These are phyloP conservation scores for Parapsyche elsis DNA, from an alignment of 1,140 invertebrate genomes.

Conservation along the genomic window DNA sequence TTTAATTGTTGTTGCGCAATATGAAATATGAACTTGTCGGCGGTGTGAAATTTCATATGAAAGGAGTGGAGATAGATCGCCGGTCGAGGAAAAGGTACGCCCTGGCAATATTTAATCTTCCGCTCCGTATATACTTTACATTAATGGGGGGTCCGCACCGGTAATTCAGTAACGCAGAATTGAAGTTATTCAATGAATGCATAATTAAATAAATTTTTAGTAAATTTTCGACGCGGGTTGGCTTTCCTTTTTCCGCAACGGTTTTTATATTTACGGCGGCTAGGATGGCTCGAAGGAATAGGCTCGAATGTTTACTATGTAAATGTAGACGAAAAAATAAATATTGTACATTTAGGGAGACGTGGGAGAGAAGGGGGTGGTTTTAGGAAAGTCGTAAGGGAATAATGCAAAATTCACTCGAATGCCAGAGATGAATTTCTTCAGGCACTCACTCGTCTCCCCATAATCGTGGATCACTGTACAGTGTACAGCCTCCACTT, in stretches of 20 bases:
- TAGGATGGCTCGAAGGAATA: not conserved
- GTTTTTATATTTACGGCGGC: not conserved
- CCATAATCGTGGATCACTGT: slow-evolving; percentile 9
- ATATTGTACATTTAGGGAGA: too few relatives aligned
- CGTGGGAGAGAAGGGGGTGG: too few relatives aligned
- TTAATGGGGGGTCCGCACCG: not conserved
- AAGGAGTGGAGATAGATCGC: too few relatives aligned
- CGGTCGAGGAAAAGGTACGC: not conserved
- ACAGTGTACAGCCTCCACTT: slow-evolving; percentile 13
- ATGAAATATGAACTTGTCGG: too few relatives aligned
- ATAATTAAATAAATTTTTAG: not conserved
- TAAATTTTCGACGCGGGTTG: not conserved
- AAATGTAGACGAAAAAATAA: not conserved
- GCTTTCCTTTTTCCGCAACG: not conserved
- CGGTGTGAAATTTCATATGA: too few relatives aligned
- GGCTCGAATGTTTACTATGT: not conserved
- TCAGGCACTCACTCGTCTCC: not conserved
- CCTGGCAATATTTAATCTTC: not conserved
- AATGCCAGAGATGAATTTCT: slow-evolving; percentile 14
- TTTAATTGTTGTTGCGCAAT: too few relatives aligned
- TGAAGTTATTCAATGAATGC: not conserved
- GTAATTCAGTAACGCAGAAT: not conserved
- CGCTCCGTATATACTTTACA: not conserved
- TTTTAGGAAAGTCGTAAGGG: too few relatives aligned
- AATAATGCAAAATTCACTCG: not conserved